Percentiles rank a stretch among this genome's conserved stretches.
These are phyloP conservation scores for Spea multiplicata DNA, from an alignment of 2,113 vertebrate species.

Conservation along the genomic window DNA sequence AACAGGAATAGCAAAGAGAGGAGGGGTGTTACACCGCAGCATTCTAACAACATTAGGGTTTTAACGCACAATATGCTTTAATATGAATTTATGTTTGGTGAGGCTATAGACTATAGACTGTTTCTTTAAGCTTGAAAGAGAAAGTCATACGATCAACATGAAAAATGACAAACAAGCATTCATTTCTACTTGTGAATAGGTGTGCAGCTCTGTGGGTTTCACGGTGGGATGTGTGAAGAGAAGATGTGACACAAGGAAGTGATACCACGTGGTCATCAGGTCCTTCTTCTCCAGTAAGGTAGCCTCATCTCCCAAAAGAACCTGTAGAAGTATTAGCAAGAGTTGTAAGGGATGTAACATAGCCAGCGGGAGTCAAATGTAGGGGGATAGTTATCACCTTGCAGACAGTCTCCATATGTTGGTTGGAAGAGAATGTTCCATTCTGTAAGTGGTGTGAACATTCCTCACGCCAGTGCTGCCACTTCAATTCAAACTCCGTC, in stretches of 20 bases:
- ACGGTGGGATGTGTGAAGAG: slow-evolving; percentile 87
- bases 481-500: slow-evolving; percentile 91
- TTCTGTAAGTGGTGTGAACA: slow-evolving; percentile 84
- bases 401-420: slow-evolving; percentile 82
- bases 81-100: no score
- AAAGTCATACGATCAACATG: no score
- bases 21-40: no score
- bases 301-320: slow-evolving; percentile 85
- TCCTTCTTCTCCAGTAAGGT: slow-evolving; percentile 81
- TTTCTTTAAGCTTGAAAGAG: no score
- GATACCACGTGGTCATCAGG: slow-evolving; percentile 90
- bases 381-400: slow-evolving; percentile 70
- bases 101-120: no score
- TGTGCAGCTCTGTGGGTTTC: slow-evolving; percentile 85
- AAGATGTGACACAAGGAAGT: slow-evolving; percentile 87
- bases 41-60: no score
- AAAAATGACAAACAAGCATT: no score
- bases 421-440: slow-evolving; percentile 81
- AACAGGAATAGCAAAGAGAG: no score
- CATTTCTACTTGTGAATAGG: slow-evolving; percentile 82
- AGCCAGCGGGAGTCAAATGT: background rate
- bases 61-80: no score
- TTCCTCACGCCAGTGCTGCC: slow-evolving; percentile 94
- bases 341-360: slow-evolving; percentile 2
- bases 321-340: slow-evolving; percentile 59